Percentiles rank a stretch among this genome's conserved stretches.
Evolutionary conservation across 2,797 vertebrate species (phyloP).

Genomic region (Onychomys torridus): DNA sequence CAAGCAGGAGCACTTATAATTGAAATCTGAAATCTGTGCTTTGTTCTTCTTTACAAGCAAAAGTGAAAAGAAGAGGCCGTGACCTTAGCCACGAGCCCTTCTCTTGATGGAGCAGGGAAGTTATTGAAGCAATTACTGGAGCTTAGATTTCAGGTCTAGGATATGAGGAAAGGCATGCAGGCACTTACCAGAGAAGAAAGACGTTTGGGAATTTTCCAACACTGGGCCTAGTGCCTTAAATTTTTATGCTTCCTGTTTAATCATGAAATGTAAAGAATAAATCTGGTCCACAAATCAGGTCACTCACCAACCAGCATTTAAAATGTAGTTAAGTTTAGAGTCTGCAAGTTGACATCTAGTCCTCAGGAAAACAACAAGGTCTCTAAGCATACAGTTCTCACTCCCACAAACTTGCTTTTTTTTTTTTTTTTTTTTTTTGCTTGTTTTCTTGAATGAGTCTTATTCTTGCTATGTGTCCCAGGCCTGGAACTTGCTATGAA

Average conservation of each 20-base stretch:
- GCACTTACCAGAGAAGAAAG: not conserved
- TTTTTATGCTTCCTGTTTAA: slow-evolving; percentile 34
- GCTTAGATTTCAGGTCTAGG: slow-evolving; percentile 38
- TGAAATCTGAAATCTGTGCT: slow-evolving; percentile 68
- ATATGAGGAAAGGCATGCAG: not conserved
- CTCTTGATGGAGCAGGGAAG: slow-evolving; percentile 48
- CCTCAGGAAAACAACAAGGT: not conserved
- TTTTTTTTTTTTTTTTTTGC: not conserved
- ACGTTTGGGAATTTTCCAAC: slow-evolving; percentile 3
- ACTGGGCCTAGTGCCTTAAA: not conserved
- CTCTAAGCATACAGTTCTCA: not conserved
- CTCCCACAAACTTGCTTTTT: not conserved
- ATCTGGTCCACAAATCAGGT: not conserved
- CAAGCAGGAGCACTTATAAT: slow-evolving; percentile 64
- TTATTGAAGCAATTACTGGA: slow-evolving; percentile 35
- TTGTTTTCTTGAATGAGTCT: not conserved
- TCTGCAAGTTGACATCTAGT: not conserved
- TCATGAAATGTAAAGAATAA: slow-evolving; percentile 21
- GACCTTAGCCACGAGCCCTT: slow-evolving; percentile 17
- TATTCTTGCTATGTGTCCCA: not conserved
- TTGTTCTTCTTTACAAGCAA: slow-evolving; percentile 60
- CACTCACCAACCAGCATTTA: not conserved
- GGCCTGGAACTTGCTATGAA: not conserved
- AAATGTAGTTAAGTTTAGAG: not conserved
- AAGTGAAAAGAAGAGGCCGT: slow-evolving; percentile 37